These are phyloP conservation scores for Trinorchestia longiramus DNA, from an alignment of 1,140 invertebrate species.

Conservation along the genomic window DNA sequence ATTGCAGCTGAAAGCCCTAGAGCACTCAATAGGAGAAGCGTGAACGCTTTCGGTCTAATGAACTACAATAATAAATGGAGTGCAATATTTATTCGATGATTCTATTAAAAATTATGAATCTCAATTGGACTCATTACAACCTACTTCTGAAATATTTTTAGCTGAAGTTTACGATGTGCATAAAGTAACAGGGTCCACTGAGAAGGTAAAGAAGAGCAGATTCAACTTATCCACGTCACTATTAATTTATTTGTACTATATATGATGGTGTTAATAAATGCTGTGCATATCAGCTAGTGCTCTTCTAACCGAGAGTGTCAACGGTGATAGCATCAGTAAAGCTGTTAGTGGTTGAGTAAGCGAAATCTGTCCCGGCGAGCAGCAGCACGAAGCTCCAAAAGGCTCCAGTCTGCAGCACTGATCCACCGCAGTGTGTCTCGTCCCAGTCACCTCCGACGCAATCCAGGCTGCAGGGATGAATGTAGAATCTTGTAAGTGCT, in stretches of 20 bases:
- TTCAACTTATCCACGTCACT: too few species aligned
- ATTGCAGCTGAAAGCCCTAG: too few species aligned
- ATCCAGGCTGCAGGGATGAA: not conserved
- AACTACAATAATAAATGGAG: too few species aligned
- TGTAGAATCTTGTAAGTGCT: not conserved
- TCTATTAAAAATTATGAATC: too few species aligned
- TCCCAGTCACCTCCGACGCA: not conserved
- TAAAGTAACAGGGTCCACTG: too few species aligned
- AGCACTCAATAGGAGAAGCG: too few species aligned
- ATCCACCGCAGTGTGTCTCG: not conserved
- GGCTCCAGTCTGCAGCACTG: not conserved
- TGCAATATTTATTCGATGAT: too few species aligned
- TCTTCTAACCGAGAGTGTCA: conserved; percentile 38
- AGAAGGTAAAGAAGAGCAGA: too few species aligned
- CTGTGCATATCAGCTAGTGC: not conserved
- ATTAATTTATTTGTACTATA: not conserved
- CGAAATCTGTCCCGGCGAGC: not conserved
- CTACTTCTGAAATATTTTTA: too few species aligned
- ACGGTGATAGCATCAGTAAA: conserved; percentile 54
- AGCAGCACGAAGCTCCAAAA: conserved; percentile 52
- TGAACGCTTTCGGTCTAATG: too few species aligned
- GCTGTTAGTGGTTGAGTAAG: conserved; percentile 33
- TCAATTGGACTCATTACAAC: too few species aligned
- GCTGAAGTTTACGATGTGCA: too few species aligned
- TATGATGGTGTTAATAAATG: not conserved